Evolutionary conservation across 2,888 invertebrate species (phyloP).

Genomic region (Stenoptilia bipunctidactyla): DNA sequence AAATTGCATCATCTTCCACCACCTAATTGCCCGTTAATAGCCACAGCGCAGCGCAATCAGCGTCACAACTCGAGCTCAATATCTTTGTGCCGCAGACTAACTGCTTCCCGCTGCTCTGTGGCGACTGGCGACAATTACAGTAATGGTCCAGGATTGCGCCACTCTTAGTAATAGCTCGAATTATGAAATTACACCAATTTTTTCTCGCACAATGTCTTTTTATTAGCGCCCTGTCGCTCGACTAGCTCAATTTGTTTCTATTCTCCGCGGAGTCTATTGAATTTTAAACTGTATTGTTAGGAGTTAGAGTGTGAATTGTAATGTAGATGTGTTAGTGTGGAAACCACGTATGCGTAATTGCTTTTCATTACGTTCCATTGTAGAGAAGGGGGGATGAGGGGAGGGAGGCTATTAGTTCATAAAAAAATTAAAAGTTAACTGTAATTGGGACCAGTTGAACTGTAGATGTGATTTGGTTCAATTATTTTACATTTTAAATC

Average conservation of each 20-base stretch:
- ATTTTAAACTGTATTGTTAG: neutral
- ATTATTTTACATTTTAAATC: too few relatives aligned
- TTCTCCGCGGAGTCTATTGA: conserved; percentile 26
- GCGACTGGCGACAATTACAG: neutral
- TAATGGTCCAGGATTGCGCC: neutral
- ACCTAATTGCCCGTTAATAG: too few relatives aligned
- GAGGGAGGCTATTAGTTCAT: conserved; percentile 52
- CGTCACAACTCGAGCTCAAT: neutral
- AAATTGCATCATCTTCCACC: too few relatives aligned
- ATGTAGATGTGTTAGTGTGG: conserved; percentile 24
- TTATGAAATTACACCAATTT: conserved; percentile 66
- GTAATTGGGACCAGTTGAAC: conserved; percentile 15
- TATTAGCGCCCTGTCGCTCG: conserved; percentile 50
- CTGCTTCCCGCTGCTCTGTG: neutral
- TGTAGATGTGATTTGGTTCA: neutral
- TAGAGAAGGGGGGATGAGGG: conserved; percentile 23
- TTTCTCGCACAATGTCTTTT: conserved; percentile 57
- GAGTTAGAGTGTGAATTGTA: neutral
- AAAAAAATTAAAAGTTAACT: conserved; percentile 55
- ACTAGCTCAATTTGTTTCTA: conserved; percentile 61
- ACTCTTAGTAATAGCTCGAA: conserved; percentile 11
- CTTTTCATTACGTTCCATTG: conserved; percentile 65
- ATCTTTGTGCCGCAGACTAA: neutral
- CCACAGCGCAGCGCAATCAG: neutral
- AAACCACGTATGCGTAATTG: conserved; percentile 68